Evolutionary conservation across 2,113 vertebrate species (phyloP).

Genomic region (Pygoscelis adeliae): DNA sequence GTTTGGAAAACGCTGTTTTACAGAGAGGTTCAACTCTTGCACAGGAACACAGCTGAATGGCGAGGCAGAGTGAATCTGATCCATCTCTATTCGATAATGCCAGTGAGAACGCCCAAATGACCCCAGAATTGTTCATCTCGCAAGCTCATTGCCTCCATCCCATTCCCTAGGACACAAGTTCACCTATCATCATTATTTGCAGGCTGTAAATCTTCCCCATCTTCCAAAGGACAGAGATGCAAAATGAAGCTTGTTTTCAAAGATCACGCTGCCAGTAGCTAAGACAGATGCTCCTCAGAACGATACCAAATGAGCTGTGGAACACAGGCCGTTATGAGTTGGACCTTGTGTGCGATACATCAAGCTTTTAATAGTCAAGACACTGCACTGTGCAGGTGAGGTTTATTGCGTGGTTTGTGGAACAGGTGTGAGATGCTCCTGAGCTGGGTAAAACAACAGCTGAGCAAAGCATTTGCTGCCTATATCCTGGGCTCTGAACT

Average conservation of each 20-base stretch:
- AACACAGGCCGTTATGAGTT: background rate
- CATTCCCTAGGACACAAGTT: background rate
- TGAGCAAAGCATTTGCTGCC: background rate
- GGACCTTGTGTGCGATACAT: conserved; percentile 9
- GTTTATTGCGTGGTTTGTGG: background rate
- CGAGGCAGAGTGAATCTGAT: background rate
- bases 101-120: background rate
- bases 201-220: background rate
- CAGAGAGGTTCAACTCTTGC: background rate
- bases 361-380: background rate
- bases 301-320: conserved; percentile 35
- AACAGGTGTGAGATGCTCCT: background rate
- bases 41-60: background rate
- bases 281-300: conserved; percentile 46
- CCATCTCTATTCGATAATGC: background rate
- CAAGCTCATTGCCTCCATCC: conserved; percentile 17
- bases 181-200: conserved; percentile 30
- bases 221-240: background rate
- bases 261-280: background rate
- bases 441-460: background rate
- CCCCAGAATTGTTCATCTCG: background rate
- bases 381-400: background rate
- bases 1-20: background rate
- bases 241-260: conserved; percentile 32
- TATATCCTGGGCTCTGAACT: background rate